These are phyloP conservation scores for Melanotaenia maccullochi DNA, from an alignment of 2,797 vertebrate species.

Conservation along the genomic window DNA sequence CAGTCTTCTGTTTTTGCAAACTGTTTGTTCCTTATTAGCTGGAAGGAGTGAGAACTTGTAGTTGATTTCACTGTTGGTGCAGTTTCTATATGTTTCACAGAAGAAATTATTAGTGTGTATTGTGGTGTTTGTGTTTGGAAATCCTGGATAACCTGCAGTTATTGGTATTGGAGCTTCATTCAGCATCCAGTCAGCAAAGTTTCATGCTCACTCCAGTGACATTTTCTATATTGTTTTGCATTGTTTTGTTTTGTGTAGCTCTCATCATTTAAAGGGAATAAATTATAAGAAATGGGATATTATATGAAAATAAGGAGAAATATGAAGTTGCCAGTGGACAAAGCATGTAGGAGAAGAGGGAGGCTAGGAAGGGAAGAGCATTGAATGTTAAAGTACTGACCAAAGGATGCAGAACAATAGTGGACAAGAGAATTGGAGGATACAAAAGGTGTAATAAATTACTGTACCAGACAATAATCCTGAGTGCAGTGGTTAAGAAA, in stretches of 20 bases:
- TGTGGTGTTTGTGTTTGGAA: no score
- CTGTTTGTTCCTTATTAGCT: no score
- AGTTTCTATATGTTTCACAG: no score
- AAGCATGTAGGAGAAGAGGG: not conserved
- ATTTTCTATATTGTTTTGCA: no score
- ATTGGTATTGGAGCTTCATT: not conserved
- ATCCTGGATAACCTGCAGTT: not conserved
- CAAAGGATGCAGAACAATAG: not conserved
- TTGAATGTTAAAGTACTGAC: conserved; percentile 54
- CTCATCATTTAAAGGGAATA: not conserved
- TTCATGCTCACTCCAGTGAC: no score
- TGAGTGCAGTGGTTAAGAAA: not conserved
- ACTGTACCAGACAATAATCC: no score
- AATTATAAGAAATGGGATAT: conserved; percentile 19
- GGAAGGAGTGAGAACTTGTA: no score
- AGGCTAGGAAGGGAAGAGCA: conserved; percentile 24
- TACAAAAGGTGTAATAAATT: conserved; percentile 16
- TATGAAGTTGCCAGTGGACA: conserved; percentile 8
- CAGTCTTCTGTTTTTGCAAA: no score
- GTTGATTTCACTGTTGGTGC: no score
- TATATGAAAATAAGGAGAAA: conserved; percentile 4
- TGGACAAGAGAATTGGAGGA: no score
- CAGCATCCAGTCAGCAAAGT: not conserved
- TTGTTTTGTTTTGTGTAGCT: no score
- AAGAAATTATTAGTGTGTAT: no score